Percentiles rank a stretch among this genome's conserved stretches.
Evolutionary conservation across 2,113 vertebrate species (phyloP).

Genomic region (Heterotilapia buettikoferi): DNA sequence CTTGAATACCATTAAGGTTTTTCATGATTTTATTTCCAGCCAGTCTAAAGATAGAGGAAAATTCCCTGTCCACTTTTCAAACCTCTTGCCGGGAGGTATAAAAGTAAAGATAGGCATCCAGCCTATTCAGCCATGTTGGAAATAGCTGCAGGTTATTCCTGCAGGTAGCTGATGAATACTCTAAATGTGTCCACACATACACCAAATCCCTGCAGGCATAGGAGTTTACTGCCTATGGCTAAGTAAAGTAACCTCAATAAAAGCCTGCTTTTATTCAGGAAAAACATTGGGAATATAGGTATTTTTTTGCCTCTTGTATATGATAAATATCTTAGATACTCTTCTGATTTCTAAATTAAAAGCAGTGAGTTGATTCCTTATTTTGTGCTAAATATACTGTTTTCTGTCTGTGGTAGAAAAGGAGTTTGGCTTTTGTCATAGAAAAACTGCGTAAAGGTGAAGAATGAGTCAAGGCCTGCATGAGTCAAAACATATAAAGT

Average conservation of each 20-base stretch:
- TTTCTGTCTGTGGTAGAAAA: not conserved
- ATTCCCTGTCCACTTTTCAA: not conserved
- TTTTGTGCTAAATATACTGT: not conserved
- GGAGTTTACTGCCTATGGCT: not conserved
- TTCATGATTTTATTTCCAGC: not conserved
- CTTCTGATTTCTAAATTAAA: not conserved
- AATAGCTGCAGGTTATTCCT: slow-evolving; percentile 59
- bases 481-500: slow-evolving; percentile 36
- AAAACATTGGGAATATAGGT: not conserved
- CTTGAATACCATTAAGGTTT: not conserved
- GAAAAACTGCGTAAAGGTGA: slow-evolving; percentile 5
- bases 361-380: not conserved
- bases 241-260: not conserved
- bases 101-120: slow-evolving; percentile 37
- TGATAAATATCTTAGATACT: not conserved
- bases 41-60: not conserved
- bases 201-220: not conserved
- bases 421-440: not conserved
- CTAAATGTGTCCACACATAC: not conserved
- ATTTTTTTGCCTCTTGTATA: not conserved
- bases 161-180: not conserved
- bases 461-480: not conserved
- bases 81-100: not conserved
- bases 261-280: not conserved
- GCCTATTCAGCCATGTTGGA: slow-evolving; percentile 25